A percentile compares a stretch with the other conserved stretches of the same genome.
Conservation (phyloP, 2,797 vertebrate species). For the Sebastes minor region DNA sequence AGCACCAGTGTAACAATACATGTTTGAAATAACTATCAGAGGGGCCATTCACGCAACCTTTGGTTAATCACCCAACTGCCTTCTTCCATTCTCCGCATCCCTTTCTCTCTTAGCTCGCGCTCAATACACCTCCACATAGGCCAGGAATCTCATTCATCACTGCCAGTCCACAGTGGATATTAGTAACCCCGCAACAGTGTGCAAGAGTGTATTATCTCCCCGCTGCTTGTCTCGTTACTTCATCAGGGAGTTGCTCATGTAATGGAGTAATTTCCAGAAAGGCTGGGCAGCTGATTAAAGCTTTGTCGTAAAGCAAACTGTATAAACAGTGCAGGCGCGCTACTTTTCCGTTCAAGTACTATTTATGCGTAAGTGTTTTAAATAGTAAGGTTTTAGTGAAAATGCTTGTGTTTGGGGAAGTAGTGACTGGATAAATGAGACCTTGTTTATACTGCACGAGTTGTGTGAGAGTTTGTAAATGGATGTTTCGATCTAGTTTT, state of each 20-base stretch:
- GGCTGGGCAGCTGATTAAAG: constrained; percentile 59
- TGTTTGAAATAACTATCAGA: constrained; percentile 66
- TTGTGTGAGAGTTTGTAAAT: not conserved
- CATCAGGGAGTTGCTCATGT: constrained; percentile 54
- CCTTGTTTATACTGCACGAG: not conserved
- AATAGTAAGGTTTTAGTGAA: not conserved
- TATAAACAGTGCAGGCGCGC: not conserved
- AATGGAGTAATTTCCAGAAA: constrained; percentile 66
- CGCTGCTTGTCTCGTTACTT: constrained; percentile 61
- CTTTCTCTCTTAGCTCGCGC: constrained; percentile 57
- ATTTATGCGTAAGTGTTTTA: not conserved
- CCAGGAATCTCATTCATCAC: constrained; percentile 77
- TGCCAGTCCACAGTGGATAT: constrained; percentile 69
- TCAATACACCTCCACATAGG: constrained; percentile 72
- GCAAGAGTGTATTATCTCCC: constrained; percentile 70
- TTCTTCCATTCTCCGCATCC: constrained; percentile 57
- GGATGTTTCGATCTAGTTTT: not conserved
- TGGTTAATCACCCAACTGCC: constrained; percentile 73
- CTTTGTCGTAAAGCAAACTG: constrained; percentile 23
- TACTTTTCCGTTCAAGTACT: not conserved
- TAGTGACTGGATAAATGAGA: not conserved
- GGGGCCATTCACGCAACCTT: constrained; percentile 63
- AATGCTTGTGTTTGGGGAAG: not conserved
- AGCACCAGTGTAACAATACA: constrained; percentile 59
- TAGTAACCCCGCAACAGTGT: constrained; percentile 61